A percentile compares a stretch with the other conserved stretches of the same genome.
Evolutionary conservation across 2,113 vertebrate genomes (phyloP).

Genomic region (Choloepus hoffmanni): DNA sequence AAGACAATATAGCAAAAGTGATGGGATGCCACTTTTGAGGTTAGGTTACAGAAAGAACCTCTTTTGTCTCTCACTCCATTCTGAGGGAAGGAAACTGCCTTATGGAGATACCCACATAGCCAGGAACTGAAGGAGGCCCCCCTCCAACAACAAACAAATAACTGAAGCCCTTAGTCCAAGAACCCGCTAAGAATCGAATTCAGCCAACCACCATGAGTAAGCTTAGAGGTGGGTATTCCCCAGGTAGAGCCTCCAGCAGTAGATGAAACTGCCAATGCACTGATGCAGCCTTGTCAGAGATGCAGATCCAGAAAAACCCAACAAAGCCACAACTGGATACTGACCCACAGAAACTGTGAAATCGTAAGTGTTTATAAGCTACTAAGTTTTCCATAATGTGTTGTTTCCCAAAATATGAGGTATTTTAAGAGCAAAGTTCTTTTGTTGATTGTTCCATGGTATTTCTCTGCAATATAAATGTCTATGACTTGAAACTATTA

Average conservation of each 20-base stretch:
- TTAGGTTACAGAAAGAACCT: neutral
- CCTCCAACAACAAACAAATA: neutral
- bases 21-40: neutral
- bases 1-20: neutral
- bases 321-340: neutral
- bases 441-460: neutral
- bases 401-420: neutral
- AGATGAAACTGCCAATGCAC: neutral
- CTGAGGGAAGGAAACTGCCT: neutral
- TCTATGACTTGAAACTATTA: neutral
- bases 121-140: neutral
- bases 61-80: neutral
- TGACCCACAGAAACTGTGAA: neutral
- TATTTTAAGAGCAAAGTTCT: neutral
- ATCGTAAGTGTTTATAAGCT: neutral
- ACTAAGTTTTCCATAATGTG: neutral
- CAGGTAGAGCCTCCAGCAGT: neutral
- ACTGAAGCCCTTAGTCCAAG: fast-evolving
- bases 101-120: neutral
- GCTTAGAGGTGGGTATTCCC: neutral
- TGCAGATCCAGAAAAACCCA: neutral
- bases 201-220: neutral
- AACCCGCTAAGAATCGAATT: neutral
- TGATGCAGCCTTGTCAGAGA: neutral
- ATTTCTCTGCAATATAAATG: neutral